These are phyloP conservation scores for Eulemur coronatus DNA, from an alignment of 2,797 vertebrate genomes.

Conservation along the genomic window DNA sequence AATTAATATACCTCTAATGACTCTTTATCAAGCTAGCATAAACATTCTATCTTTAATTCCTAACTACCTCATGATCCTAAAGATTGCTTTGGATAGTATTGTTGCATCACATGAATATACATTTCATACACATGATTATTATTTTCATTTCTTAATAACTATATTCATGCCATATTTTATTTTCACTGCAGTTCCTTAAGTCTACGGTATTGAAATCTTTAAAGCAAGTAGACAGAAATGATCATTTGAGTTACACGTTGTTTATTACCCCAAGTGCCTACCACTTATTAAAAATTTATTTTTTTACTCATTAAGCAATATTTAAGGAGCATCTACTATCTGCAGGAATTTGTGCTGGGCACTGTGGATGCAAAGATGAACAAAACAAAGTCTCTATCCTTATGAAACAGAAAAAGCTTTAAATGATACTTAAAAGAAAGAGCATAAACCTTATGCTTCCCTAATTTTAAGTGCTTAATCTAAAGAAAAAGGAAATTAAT, in stretches of 20 bases:
- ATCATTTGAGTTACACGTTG: background rate
- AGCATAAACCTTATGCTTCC: background rate
- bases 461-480: background rate
- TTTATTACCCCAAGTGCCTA: background rate
- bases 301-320: background rate
- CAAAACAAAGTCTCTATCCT: background rate
- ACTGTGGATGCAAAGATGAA: background rate
- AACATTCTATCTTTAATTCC: slow-evolving; percentile 4
- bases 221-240: slow-evolving; percentile 1
- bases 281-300: background rate
- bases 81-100: background rate
- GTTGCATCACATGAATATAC: background rate
- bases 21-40: background rate
- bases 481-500: background rate
- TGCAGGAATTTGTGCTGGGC: background rate
- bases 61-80: background rate
- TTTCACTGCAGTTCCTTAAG: background rate
- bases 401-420: background rate
- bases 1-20: background rate
- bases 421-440: slow-evolving; percentile 6
- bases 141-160: background rate
- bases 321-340: background rate
- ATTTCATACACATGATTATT: background rate
- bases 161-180: background rate
- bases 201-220: background rate